Percentiles rank a stretch among this genome's conserved stretches.
These are phyloP conservation scores for Amphipoea lucens DNA, from an alignment of 2,888 invertebrate genomes.

Conservation along the genomic window DNA sequence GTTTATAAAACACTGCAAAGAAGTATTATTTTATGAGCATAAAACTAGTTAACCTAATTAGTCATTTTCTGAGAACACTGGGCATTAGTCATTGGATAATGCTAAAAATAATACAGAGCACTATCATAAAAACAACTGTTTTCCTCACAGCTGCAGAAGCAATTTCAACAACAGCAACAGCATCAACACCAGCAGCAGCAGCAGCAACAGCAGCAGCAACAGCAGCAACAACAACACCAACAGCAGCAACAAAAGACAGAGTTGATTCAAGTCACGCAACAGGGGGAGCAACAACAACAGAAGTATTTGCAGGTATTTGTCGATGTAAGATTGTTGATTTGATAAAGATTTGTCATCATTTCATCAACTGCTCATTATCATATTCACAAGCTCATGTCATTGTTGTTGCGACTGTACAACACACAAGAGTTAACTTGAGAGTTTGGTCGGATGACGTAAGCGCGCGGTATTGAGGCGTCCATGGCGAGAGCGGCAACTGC, in stretches of 20 bases:
- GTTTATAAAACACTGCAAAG: constrained; percentile 21
- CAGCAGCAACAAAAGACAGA: constrained; percentile 84
- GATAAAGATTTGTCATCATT: constrained; percentile 27
- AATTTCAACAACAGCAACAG: constrained; percentile 67
- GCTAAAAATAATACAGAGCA: background rate
- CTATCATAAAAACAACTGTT: background rate
- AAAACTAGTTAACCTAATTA: background rate
- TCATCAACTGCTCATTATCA: constrained; percentile 22
- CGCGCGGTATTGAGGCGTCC: background rate
- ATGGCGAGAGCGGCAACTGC: background rate
- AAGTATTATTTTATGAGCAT: constrained; percentile 3
- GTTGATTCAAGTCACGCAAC: constrained; percentile 80
- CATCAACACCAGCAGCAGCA: constrained; percentile 81
- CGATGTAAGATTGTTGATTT: constrained; percentile 44
- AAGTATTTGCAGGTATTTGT: constrained; percentile 84
- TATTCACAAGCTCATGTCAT: background rate
- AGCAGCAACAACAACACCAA: constrained; percentile 78
- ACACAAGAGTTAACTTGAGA: background rate
- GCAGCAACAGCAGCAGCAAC: constrained; percentile 83
- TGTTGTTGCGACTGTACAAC: background rate
- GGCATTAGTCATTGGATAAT: background rate
- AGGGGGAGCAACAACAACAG: constrained; percentile 81
- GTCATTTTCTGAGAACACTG: background rate
- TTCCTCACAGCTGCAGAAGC: constrained; percentile 80
- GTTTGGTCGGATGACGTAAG: background rate